Evolutionary conservation across 1,140 invertebrate genomes (phyloP), one percentile per base, ranked within the genome.

Genomic region (Plectrocnemia conspersa): DNA sequence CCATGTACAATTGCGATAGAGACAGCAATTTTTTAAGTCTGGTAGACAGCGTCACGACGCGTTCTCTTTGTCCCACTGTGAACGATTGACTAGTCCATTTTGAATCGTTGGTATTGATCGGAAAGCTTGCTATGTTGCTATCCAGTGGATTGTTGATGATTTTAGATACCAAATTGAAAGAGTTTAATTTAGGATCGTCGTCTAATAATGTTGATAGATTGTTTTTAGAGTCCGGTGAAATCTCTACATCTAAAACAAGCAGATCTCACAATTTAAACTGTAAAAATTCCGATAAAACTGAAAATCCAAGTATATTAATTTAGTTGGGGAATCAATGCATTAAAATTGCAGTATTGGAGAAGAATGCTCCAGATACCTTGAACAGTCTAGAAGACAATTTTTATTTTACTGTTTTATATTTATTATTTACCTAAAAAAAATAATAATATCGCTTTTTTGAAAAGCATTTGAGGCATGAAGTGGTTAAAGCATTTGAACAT

Each of bases 1-100:
- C 55, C 49, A 65, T 65, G 46, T 73, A 66, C 25, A 74, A 68
- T 61, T 79, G 80, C 2, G 79, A 81, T 53, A 85, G 65, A 1
- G 81, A 81, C 9, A 85, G 64, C 49, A 85, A 65, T 25, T 82
- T 80, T 65, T 79, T 77, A 23, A 85, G 63, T 16, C 75, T 69
- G 25, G 64, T 57, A 5, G 56, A 23, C n/a, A 59, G 19, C 3
- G 52, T 49, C 3, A 58, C 56, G 3, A 59, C 32, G 9, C 24
- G 32, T 22, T 62, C 60, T 40, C 60, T 52, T 15, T 56, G 25
- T 15, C 46, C 11, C 5, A 55, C 59, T 9, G 41, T 19, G 1
- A 29, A 6, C 4, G 59, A 45, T n/a, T 10, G 9, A 13, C 10
- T 16, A 13, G 36, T 9, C 6, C n/a, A 2, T 29, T 29, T 29